Evolutionary conservation across 1,140 invertebrate species (phyloP), one percentile per base, ranked within the genome.

Genomic region (Pantala flavescens): DNA sequence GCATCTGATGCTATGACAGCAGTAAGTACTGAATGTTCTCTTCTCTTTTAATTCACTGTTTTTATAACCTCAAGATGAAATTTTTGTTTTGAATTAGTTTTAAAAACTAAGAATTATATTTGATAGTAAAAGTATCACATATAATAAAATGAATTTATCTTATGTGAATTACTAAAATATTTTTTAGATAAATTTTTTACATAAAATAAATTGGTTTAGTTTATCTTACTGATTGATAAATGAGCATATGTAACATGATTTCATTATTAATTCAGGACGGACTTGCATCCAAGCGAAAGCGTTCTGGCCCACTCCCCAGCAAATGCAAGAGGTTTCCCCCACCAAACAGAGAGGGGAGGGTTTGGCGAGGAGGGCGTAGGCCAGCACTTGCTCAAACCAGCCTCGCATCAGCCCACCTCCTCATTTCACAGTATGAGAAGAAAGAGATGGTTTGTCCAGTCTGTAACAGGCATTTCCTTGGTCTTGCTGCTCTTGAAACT

Each of bases 381-480:
- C 23, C 23, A 14, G 14, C 23, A 23, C 23, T 24, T 5, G 16
- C 23, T 3, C 71, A 24, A 63, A 21, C 49, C 49, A 63, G 49
- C 49, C 36, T 42, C 16, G 28, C 23, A 2, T 72, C 71, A 42
- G 23, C 71, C 23, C 23, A 72, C 23, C 23, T 72, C 12, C 71
- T 72, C 71, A 63, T 63, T 23, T 76, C 21, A 24, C 72, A 24
- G 71, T 79, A 80, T 70, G 76, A 77, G 72, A 72, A 73, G 49
- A 78, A 77, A 43, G 79, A 79, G 55, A 80, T 80, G 75, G 78
- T 78, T 24, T 80, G 80, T 75, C 80, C 78, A 14, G 74, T 78
- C 23, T 80, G 80, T 70, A 74, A 74, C 63, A 74, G 76, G 24
- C 76, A 78, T 24, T 80, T 79, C 74, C 75, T 80, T 49, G 80